phyloP scores from a whole-genome alignment of 2,797 vertebrate species.

The Dendrocincla tyrannina region DNA sequence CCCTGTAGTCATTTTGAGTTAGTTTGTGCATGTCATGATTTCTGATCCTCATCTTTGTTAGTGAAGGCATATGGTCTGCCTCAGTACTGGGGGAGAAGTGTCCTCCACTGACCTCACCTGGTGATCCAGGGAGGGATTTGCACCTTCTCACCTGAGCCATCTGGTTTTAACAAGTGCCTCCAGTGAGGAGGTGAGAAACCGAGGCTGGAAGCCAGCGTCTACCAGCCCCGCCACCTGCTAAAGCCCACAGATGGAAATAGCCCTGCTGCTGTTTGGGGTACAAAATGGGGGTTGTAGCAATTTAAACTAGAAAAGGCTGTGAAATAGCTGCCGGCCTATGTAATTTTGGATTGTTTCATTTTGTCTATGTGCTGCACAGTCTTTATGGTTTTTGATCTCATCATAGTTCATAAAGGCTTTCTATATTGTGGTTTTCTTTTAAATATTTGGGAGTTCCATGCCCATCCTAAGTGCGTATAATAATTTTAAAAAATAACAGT shows the following conservation, averaged over 20 bases:
- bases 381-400: background rate
- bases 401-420: background rate
- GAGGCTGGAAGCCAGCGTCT: background rate
- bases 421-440: slow-evolving; percentile 19
- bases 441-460: background rate
- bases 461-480: background rate
- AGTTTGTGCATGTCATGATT: background rate
- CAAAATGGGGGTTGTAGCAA: background rate
- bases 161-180: background rate
- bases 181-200: background rate
- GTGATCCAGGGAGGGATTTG: background rate
- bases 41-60: background rate
- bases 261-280: background rate
- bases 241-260: background rate
- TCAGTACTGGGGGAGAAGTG: background rate
- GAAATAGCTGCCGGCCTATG: background rate
- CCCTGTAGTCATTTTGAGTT: background rate
- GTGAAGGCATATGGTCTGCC: background rate
- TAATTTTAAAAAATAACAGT: background rate
- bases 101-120: background rate
- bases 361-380: background rate
- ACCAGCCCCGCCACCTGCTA: background rate
- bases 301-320: background rate
- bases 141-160: background rate
- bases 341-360: background rate